Evolutionary conservation across 2,113 vertebrate genomes (phyloP), one percentile per base, ranked within the genome.

Genomic region (Apus apus): DNA sequence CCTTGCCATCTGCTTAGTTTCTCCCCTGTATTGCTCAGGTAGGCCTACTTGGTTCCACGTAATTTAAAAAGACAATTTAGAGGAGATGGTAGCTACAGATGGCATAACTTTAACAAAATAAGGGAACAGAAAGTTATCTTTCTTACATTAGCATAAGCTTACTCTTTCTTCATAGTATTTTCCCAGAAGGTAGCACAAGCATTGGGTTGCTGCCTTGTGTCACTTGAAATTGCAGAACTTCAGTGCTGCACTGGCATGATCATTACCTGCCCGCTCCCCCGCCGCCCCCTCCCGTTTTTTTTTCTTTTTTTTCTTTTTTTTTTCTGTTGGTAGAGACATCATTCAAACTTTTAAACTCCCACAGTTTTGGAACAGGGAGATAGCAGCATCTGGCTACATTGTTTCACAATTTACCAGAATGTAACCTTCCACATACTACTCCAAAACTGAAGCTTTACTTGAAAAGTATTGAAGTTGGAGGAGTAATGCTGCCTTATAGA

Each of bases 151-250:
- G 4, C 22, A 40, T 4, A 68, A 50, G 14, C 27, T 61, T 75
- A 26, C 15, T 85, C 18, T 65, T 71, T 66, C 64, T 74, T 70
- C 29, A 23, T 56, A 43, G 15, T 72, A 15, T 17, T 50, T 25
- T 68, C 40, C 32, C n/a, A 73, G n/a, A 70, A 87, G 10, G 40
- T 57, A 54, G 18, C 32, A 48, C 0, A 1, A 50, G 25, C 2
- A 0, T 61, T 0, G 0, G 13, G 5, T 45, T 80, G 26, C 45
- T 82, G 25, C 45, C n/a, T 57, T 61, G 10, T 77, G 57, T 73
- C 10, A 30, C 66, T 79, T 93, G 75, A 77, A 92, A 89, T 83
- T 36, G 34, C 8, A 9, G 8, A 54, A 4, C 22, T 82, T 80
- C 56, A 38, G 15, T 71, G 32, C 40, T 84, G 30, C 29, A 26